A percentile compares a stretch with the other conserved stretches of the same genome.
These are phyloP conservation scores for Oreochromis spilurus DNA, from an alignment of 2,113 vertebrate species.

Conservation along the genomic window DNA sequence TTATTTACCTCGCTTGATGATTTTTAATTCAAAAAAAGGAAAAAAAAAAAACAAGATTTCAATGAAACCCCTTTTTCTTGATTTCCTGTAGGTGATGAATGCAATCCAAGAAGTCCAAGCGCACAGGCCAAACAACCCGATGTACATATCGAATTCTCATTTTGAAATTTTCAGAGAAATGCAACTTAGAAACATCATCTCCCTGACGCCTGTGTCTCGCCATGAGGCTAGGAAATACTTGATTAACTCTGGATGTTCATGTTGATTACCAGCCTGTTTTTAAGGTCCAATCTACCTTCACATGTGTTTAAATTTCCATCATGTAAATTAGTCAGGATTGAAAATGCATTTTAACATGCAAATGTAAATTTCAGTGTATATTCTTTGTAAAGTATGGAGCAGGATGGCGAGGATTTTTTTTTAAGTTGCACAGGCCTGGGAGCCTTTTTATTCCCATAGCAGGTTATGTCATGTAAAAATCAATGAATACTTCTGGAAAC, in stretches of 20 bases:
- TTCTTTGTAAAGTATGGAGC: neutral
- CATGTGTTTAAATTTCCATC: neutral
- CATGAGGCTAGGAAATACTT: neutral
- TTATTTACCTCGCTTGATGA: neutral
- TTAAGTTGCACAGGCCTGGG: neutral
- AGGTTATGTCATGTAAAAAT: neutral
- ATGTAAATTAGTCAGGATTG: neutral
- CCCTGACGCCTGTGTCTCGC: neutral
- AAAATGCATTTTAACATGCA: neutral
- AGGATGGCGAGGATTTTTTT: neutral
- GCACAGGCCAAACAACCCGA: constrained; percentile 11
- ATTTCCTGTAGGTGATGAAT: neutral
- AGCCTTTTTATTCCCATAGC: neutral
- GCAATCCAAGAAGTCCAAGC: constrained; percentile 1
- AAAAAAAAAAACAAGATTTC: constrained; percentile 27
- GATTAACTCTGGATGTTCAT: neutral
- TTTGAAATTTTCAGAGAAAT: constrained; percentile 26
- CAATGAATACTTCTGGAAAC: neutral
- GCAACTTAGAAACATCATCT: constrained; percentile 64
- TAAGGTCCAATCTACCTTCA: neutral
- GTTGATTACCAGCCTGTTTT: neutral
- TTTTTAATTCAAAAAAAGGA: constrained; percentile 7
- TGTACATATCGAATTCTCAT: constrained; percentile 27
- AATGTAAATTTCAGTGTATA: neutral
- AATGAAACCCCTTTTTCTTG: constrained; percentile 10